Base-by-base conservation (phyloP, 2,113 vertebrate species). In the Toxotes chatareus region DNA sequence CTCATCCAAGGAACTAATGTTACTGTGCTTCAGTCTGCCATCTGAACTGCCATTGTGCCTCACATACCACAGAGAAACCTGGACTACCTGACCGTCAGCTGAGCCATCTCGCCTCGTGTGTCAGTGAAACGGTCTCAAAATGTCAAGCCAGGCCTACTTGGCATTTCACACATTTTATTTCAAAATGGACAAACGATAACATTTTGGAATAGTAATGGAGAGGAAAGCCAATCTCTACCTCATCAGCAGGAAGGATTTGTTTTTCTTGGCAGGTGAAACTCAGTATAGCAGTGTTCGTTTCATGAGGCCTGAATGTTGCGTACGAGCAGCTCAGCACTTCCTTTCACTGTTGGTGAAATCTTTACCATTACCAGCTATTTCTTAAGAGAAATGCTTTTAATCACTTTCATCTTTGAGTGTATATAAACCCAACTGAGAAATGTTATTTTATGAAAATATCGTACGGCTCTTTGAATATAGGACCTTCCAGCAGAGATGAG, bases 1-100 rank as follows among this genome's bases (percentile, higher is more conserved):
- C 95, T 99, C 71, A 98, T 99, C 83, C 94, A 93, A 83, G 97
- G 96, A 66, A 97, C 95, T 36, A 97, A 96, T 5, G 62, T 97
- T 61, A 84, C 88, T 4, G 21, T 94, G 73, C 86, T 94, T 76
- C 89, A 89, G 81, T 79, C 89, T 27, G 59, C 93, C 69, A 92
- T 94, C 56, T 94, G 85, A 92, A 0, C 60, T 17, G 31, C 49
- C 14, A 9, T 16, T 14, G 47, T 61, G 60, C 34, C 55, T 68
- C 31, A n/a, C 1, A 10, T 7, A 0, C 64, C 47, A 38, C 14
- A 44, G 17, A 51, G 8, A 6, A 44, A 42, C 7, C 17, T 3
- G 34, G 23, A 60, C 68, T 13, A 40, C 36, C 21, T 42, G 38
- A 21, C 21, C 46, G 7, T 14, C 66, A 19, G 38, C 44, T 63